Percentiles rank a stretch among this genome's conserved stretches.
Evolutionary conservation across 2,888 invertebrate species (phyloP).

Genomic region (Epinotia demarniana): DNA sequence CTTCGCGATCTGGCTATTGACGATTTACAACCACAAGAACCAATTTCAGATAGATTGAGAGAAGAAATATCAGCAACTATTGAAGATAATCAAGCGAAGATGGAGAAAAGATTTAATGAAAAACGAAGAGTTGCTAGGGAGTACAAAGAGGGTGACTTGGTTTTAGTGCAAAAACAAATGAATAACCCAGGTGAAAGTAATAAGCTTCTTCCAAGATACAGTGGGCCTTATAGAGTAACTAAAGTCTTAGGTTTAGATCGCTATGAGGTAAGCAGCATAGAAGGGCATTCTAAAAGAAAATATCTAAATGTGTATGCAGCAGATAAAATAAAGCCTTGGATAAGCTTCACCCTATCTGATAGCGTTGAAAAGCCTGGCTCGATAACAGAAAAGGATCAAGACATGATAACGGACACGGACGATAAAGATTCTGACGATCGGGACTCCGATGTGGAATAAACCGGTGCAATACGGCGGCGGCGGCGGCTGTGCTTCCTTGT

Average conservation of each 20-base stretch:
- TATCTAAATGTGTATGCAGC: slow-evolving; percentile 34
- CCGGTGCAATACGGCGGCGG: too few relatives aligned
- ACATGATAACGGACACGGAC: too few relatives aligned
- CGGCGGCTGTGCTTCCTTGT: too few relatives aligned
- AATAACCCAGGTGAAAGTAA: slow-evolving; percentile 16
- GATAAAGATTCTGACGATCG: too few relatives aligned
- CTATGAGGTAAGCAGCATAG: slow-evolving; percentile 30
- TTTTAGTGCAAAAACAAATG: slow-evolving; percentile 5
- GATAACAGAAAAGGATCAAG: too few relatives aligned
- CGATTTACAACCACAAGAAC: background rate
- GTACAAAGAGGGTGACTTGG: slow-evolving; percentile 4
- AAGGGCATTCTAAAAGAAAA: slow-evolving; percentile 27
- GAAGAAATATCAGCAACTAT: slow-evolving; percentile 1
- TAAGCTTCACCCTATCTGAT: background rate
- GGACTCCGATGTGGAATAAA: too few relatives aligned
- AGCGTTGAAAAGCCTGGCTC: too few relatives aligned
- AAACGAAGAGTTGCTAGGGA: background rate
- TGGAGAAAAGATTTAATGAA: background rate
- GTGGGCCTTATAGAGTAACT: slow-evolving; percentile 13
- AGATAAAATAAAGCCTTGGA: slow-evolving; percentile 41
- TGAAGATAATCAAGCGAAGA: background rate
- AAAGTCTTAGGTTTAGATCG: slow-evolving; percentile 13
- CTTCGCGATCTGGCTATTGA: slow-evolving; percentile 3
- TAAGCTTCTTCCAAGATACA: slow-evolving; percentile 11
- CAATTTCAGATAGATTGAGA: background rate